Conservation (phyloP, 1,140 invertebrate species). For the Centruroides sculpturatus region DNA sequence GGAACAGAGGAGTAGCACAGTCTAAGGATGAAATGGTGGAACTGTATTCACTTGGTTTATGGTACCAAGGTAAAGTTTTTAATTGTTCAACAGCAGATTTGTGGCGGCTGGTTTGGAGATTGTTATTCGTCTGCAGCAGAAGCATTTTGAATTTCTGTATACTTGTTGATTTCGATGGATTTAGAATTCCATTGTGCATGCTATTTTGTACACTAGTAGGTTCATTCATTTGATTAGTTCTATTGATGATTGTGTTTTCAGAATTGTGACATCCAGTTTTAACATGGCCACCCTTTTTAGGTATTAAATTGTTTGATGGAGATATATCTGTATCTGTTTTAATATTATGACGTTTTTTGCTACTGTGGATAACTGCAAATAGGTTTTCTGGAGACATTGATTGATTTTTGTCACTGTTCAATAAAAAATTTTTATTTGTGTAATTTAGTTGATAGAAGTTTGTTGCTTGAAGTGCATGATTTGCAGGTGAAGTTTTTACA, state of each 20-base stretch:
- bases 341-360: constrained; percentile 20
- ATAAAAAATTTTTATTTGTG: too few species aligned
- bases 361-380: constrained; percentile 20
- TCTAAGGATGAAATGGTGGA: too few species aligned
- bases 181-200: constrained; percentile 21
- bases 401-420: too few species aligned
- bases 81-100: constrained; percentile 70
- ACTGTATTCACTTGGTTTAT: too few species aligned
- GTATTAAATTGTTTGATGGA: not conserved
- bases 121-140: constrained; percentile 46
- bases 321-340: constrained; percentile 17
- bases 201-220: not conserved
- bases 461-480: too few species aligned
- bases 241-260: not conserved
- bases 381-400: constrained; percentile 18
- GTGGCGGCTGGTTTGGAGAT: constrained; percentile 33
- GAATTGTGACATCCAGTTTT: constrained; percentile 9
- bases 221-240: not conserved
- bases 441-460: too few species aligned
- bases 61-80: constrained; percentile 39
- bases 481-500: too few species aligned
- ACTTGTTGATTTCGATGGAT: constrained; percentile 27
- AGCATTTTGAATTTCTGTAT: constrained; percentile 59
- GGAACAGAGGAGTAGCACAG: too few species aligned
- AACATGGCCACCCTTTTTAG: constrained; percentile 34